phyloP scores from a whole-genome alignment of 2,888 invertebrate genomes.

The Drosophila neonasuta region DNA sequence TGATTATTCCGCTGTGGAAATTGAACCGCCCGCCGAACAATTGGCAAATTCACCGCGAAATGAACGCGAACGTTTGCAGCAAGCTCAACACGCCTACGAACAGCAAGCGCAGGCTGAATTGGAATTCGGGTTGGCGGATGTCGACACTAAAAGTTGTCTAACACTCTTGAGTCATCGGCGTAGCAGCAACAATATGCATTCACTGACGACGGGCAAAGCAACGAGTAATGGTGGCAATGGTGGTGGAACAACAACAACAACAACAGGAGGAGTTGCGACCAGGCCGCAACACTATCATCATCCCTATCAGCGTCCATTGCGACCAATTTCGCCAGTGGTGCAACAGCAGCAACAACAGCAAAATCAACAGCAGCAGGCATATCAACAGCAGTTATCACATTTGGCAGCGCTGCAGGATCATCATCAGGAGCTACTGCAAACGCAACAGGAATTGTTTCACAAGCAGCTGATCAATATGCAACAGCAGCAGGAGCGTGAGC shows the following conservation, averaged over 20 bases:
- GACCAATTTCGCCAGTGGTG: slow-evolving; percentile 50
- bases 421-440: slow-evolving; percentile 64
- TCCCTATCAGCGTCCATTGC: slow-evolving; percentile 66
- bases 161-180: slow-evolving; percentile 54
- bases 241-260: slow-evolving; percentile 24
- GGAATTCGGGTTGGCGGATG: slow-evolving; percentile 73
- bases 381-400: slow-evolving; percentile 67
- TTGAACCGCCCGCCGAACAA: slow-evolving; percentile 66
- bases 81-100: slow-evolving; percentile 70
- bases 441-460: slow-evolving; percentile 77
- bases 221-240: slow-evolving; percentile 29
- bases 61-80: slow-evolving; percentile 61
- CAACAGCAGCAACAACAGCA: slow-evolving; percentile 36
- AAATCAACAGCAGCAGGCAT: slow-evolving; percentile 44
- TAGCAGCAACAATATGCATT: slow-evolving; percentile 58
- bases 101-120: slow-evolving; percentile 69
- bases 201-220: slow-evolving; percentile 66
- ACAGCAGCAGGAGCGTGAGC: slow-evolving; percentile 52
- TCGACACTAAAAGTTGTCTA: slow-evolving; percentile 60
- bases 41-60: slow-evolving; percentile 69
- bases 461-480: slow-evolving; percentile 74
- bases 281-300: slow-evolving; percentile 54
- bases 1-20: slow-evolving; percentile 70
- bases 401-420: slow-evolving; percentile 67
- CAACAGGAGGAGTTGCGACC: slow-evolving; percentile 11